Evolutionary conservation across 1,140 invertebrate genomes (phyloP).

Genomic region (Aethina tumida): DNA sequence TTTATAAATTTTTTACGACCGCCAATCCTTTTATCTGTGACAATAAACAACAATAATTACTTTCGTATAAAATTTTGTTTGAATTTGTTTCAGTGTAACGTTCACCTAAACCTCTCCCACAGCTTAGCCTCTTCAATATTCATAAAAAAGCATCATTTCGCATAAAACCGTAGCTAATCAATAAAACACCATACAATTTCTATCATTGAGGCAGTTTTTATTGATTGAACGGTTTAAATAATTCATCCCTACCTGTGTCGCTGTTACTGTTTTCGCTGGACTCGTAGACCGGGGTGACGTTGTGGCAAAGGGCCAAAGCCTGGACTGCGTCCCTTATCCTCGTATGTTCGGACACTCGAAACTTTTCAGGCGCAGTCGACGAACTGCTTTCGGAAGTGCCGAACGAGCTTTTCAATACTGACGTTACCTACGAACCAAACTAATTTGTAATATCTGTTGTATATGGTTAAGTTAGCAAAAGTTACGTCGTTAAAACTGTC

Average conservation of each 20-base stretch:
- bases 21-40: too few species aligned
- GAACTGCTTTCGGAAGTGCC: conserved; percentile 4
- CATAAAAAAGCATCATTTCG: background rate
- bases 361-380: conserved; percentile 21
- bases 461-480: too few species aligned
- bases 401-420: conserved; percentile 39
- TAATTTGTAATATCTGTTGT: background rate
- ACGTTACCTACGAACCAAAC: conserved; percentile 19
- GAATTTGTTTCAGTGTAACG: too few species aligned
- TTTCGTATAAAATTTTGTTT: too few species aligned
- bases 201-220: too few species aligned
- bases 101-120: too few species aligned
- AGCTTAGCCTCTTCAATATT: too few species aligned
- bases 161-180: background rate
- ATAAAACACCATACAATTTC: too few species aligned
- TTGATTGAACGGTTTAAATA: too few species aligned
- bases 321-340: conserved; percentile 85
- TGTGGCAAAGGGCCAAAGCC: conserved; percentile 94
- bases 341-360: conserved; percentile 55
- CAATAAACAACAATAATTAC: too few species aligned
- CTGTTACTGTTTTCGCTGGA: conserved; percentile 38
- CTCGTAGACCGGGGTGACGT: conserved; percentile 96
- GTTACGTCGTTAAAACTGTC: conserved; percentile 81
- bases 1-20: too few species aligned
- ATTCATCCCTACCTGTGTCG: conserved; percentile 34